Percentiles rank a stretch among this genome's conserved stretches.
These are phyloP conservation scores for Samia ricini DNA, from an alignment of 1,140 invertebrate genomes.

Conservation along the genomic window DNA sequence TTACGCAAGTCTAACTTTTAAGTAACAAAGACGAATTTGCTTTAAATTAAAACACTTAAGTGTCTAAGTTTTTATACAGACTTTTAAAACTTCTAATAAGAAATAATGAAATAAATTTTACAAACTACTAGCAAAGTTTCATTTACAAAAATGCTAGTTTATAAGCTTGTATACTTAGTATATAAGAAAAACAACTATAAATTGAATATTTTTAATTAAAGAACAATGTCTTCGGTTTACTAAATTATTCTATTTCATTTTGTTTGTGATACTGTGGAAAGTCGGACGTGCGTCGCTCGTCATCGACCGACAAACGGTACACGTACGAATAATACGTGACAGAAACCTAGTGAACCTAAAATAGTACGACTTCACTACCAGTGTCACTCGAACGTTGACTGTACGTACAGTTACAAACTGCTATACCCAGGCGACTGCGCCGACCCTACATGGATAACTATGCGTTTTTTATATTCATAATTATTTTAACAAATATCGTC, in stretches of 20 bases:
- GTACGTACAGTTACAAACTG: not conserved
- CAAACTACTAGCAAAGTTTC: not conserved
- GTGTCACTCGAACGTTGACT: not conserved
- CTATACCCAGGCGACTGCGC: not conserved
- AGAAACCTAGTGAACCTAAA: not conserved
- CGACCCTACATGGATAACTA: too few species aligned
- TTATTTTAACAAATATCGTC: not conserved
- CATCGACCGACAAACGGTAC: not conserved
- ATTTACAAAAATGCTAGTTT: too few species aligned
- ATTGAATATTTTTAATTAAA: too few species aligned
- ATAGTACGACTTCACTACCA: not conserved
- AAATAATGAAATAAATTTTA: not conserved
- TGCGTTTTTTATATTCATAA: not conserved
- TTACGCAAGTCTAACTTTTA: not conserved
- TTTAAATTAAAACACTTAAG: not conserved
- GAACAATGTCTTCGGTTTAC: not conserved
- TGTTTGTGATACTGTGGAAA: not conserved
- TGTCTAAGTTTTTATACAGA: not conserved
- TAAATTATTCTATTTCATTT: not conserved
- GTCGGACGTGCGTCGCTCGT: not conserved
- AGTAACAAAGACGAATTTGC: not conserved
- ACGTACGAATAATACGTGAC: slow-evolving; percentile 1
- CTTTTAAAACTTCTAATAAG: not conserved
- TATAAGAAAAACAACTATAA: too few species aligned
- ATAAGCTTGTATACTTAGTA: too few species aligned